These are phyloP conservation scores for Leptinotarsa peninsularis DNA, from an alignment of 2,888 invertebrate species.

Conservation along the genomic window DNA sequence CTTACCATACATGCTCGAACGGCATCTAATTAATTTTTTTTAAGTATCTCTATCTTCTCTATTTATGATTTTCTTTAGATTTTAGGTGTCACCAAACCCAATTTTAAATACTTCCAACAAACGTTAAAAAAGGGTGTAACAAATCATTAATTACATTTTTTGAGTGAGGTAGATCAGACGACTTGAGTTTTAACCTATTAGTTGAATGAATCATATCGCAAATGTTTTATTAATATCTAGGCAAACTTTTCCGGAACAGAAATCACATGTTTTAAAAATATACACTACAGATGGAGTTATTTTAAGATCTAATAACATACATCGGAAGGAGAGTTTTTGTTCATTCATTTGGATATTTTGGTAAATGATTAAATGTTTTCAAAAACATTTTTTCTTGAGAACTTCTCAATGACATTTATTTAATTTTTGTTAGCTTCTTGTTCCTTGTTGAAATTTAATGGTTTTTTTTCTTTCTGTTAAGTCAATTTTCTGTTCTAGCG, in stretches of 20 bases:
- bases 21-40: conserved; percentile 21
- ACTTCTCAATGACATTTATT: neutral
- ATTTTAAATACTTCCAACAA: neutral
- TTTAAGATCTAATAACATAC: no score
- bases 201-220: neutral
- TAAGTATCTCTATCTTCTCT: neutral
- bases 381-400: no score
- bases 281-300: no score
- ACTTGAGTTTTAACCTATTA: neutral
- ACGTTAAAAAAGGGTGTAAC: neutral
- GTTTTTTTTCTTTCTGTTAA: neutral
- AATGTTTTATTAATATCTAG: neutral
- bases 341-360: no score
- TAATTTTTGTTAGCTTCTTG: neutral
- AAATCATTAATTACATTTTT: neutral
- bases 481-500: conserved; percentile 2
- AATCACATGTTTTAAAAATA: no score
- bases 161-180: conserved; percentile 11
- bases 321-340: no score
- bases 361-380: no score
- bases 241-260: no score
- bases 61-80: conserved; percentile 26
- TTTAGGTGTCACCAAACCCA: conserved; percentile 10
- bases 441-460: neutral
- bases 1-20: conserved; percentile 6